These are phyloP conservation scores for Oconnorella tubifera DNA, from an alignment of 2,888 invertebrate species.

Conservation along the genomic window DNA sequence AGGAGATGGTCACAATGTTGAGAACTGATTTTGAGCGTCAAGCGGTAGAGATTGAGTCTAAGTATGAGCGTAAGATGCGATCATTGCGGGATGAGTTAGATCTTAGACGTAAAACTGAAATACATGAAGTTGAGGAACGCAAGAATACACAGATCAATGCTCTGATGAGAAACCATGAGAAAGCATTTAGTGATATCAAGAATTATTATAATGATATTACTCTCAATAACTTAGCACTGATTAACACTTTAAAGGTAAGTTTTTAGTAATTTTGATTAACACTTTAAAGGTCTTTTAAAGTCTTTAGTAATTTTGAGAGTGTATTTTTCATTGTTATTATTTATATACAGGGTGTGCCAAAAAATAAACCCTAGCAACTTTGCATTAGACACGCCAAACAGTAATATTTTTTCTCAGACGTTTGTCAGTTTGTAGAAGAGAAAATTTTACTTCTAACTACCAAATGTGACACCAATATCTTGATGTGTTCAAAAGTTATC, in stretches of 20 bases:
- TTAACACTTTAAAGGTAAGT: conserved; percentile 76
- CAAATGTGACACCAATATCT: too few species aligned
- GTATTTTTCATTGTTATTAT: not conserved
- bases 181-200: conserved; percentile 82
- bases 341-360: not conserved
- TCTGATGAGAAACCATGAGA: conserved; percentile 75
- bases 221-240: conserved; percentile 83
- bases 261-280: too few species aligned
- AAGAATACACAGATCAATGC: conserved; percentile 82
- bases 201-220: conserved; percentile 94
- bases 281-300: not conserved
- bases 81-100: conserved; percentile 74
- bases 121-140: conserved; percentile 77
- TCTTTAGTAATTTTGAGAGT: not conserved
- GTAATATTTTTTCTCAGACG: too few species aligned
- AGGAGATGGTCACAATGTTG: too few species aligned
- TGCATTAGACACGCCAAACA: not conserved
- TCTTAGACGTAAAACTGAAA: conserved; percentile 56
- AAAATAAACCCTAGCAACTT: too few species aligned
- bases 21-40: conserved; percentile 69
- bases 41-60: conserved; percentile 67
- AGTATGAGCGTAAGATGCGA: conserved; percentile 72
- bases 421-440: too few species aligned
- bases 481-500: too few species aligned
- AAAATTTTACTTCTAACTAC: too few species aligned